Evolutionary conservation across 2,113 vertebrate species (phyloP).

Genomic region (Rhizomys pruinosus): DNA sequence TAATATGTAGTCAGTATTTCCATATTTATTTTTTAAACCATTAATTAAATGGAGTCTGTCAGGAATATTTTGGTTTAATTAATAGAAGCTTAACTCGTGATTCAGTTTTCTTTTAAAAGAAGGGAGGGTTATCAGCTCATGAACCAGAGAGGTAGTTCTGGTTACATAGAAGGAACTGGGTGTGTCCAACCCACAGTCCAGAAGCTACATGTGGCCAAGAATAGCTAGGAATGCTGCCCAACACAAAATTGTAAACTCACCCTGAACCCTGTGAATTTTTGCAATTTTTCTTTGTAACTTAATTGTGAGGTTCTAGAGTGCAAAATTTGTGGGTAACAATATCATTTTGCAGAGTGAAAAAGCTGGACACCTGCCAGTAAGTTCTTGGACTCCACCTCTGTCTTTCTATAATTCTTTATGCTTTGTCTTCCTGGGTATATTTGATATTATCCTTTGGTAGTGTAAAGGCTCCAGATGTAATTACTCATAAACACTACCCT

Average conservation of each 20-base stretch:
- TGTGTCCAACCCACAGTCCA: background rate
- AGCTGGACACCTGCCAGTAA: too few species aligned
- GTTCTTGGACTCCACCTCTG: background rate
- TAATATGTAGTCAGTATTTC: slow-evolving; percentile 16
- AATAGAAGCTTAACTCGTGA: slow-evolving; percentile 29
- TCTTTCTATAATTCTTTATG: background rate
- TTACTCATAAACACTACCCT: background rate
- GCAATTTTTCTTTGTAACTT: background rate
- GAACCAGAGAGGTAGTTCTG: background rate
- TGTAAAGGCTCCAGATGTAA: background rate
- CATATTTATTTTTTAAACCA: slow-evolving; percentile 47
- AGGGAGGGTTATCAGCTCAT: background rate
- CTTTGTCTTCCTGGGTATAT: background rate
- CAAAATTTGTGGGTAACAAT: too few species aligned
- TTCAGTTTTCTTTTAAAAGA: background rate
- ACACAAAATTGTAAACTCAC: background rate
- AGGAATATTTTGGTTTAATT: slow-evolving; percentile 12
- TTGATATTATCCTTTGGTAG: background rate
- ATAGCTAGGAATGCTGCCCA: background rate
- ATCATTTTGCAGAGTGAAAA: background rate
- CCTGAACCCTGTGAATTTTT: too few species aligned
- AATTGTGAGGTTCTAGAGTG: background rate
- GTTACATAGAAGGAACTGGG: accelerated
- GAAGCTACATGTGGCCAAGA: too few species aligned
- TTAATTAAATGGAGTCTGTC: slow-evolving; percentile 44